Evolutionary conservation across 2,113 vertebrate species (phyloP).

Genomic region (Malurus alboscapulatus): DNA sequence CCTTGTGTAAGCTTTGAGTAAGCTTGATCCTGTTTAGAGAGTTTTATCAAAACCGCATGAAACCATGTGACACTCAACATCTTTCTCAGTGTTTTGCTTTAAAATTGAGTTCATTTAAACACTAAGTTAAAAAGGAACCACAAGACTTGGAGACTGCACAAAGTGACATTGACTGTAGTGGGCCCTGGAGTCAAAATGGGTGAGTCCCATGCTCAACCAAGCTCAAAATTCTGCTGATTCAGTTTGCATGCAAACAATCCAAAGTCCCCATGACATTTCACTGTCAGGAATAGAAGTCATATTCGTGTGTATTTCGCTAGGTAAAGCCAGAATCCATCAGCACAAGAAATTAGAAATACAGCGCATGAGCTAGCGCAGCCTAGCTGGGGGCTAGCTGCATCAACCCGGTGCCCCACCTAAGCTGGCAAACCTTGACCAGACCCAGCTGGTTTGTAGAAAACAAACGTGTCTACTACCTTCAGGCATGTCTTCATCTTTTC

Average conservation of each 20-base stretch:
- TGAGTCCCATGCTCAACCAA: neutral
- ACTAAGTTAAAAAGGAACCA: neutral
- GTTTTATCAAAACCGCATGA: constrained; percentile 17
- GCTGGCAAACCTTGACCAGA: neutral
- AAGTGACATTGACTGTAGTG: neutral
- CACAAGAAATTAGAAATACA: neutral
- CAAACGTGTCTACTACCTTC: neutral
- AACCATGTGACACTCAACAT: neutral
- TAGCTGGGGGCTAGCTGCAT: neutral
- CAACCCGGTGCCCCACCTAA: neutral
- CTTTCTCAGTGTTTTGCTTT: neutral
- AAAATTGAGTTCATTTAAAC: neutral
- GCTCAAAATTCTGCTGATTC: neutral
- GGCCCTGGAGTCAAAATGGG: neutral
- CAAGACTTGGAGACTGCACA: neutral
- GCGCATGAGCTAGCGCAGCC: neutral
- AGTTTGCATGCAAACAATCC: rapidly evolving
- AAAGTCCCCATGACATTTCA: neutral
- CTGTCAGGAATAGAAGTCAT: neutral
- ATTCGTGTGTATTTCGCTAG: neutral
- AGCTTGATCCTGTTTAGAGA: neutral
- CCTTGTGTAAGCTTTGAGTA: neutral
- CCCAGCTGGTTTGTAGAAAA: neutral
- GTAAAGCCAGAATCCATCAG: neutral
- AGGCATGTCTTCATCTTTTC: neutral